A percentile compares a stretch with the other conserved stretches of the same genome.
Evolutionary conservation across 2,797 vertebrate genomes (phyloP).

Genomic region (Coccyzus lansbergi): DNA sequence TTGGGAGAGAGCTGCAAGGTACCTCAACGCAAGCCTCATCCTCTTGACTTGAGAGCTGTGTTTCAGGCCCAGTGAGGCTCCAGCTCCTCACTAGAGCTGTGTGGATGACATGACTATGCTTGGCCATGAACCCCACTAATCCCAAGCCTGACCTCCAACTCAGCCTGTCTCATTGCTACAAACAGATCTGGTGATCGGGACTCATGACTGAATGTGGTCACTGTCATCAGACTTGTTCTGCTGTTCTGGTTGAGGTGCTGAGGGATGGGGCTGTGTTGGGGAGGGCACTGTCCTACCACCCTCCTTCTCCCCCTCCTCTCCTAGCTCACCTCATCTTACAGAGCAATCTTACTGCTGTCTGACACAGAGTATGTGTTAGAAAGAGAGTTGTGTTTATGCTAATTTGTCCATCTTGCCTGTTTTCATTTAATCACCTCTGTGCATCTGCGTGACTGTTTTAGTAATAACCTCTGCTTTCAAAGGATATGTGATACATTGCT

Average conservation of each 20-base stretch:
- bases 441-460: neutral
- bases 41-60: neutral
- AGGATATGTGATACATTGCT: neutral
- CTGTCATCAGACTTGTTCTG: neutral
- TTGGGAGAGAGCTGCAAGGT: neutral
- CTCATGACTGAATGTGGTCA: neutral
- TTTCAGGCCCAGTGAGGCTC: neutral
- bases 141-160: neutral
- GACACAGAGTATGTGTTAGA: neutral
- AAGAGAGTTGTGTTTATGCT: neutral
- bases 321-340: neutral
- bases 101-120: neutral
- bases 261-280: fast-evolving
- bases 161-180: neutral
- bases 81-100: neutral
- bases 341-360: neutral
- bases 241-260: neutral
- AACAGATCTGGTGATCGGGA: neutral
- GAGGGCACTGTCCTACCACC: neutral
- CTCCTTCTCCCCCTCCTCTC: neutral
- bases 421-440: neutral
- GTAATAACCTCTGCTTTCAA: neutral
- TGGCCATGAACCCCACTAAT: neutral
- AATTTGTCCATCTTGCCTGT: neutral
- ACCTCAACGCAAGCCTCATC: neutral